A percentile compares a stretch with the other conserved stretches of the same genome.
Conservation (phyloP, 2,888 invertebrate species). For the Volucella zonaria region DNA sequence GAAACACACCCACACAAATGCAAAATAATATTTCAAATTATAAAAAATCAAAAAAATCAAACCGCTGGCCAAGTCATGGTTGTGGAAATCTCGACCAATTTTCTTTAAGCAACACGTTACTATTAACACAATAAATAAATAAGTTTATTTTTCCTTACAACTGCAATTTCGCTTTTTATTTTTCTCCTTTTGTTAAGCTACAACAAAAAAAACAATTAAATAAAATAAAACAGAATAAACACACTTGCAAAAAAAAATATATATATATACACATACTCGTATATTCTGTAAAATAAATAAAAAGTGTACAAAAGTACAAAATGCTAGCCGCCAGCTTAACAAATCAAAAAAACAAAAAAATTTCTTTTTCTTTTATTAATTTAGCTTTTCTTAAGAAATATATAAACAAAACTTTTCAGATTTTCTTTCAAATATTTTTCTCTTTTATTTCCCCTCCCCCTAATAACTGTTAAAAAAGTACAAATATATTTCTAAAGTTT, state of each 20-base stretch:
- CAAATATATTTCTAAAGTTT: slow-evolving; percentile 66
- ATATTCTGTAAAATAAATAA: slow-evolving; percentile 53
- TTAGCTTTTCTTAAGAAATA: slow-evolving; percentile 21
- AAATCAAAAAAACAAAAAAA: not conserved
- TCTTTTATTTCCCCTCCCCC: slow-evolving; percentile 40
- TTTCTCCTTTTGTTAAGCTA: slow-evolving; percentile 30
- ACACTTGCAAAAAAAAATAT: slow-evolving; percentile 25
- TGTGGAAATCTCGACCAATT: slow-evolving; percentile 73
- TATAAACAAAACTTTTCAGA: slow-evolving; percentile 2
- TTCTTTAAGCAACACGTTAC: slow-evolving; percentile 72
- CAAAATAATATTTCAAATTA: slow-evolving; percentile 23
- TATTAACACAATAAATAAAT: slow-evolving; percentile 66
- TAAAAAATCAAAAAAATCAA: not conserved
- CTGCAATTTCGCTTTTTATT: slow-evolving; percentile 43
- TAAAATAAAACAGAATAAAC: slow-evolving; percentile 22
- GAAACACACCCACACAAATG: not conserved
- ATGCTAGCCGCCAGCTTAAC: slow-evolving; percentile 53
- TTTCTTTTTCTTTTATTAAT: slow-evolving; percentile 2
- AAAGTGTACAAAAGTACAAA: slow-evolving; percentile 59
- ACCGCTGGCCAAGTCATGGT: slow-evolving; percentile 70
- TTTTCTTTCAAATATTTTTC: slow-evolving; percentile 2
- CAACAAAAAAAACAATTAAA: slow-evolving; percentile 25
- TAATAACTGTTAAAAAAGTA: slow-evolving; percentile 74
- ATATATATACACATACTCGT: slow-evolving; percentile 4
- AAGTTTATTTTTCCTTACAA: slow-evolving; percentile 57